These are phyloP conservation scores for Sitobion miscanthi DNA, from an alignment of 1,140 invertebrate species.

Conservation along the genomic window DNA sequence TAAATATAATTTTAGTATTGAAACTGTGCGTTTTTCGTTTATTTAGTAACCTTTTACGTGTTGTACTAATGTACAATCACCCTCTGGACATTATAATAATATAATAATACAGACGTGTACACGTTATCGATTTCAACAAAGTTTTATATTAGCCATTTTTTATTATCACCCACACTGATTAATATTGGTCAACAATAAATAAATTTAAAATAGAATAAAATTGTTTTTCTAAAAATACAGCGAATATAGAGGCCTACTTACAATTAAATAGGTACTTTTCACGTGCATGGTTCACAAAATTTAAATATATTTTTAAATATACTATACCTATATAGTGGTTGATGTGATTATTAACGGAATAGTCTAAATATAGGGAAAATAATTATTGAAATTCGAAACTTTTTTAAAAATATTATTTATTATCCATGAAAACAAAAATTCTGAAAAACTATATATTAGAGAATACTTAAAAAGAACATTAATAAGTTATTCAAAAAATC, in stretches of 20 bases:
- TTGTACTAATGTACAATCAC: not conserved
- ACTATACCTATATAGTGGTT: not conserved
- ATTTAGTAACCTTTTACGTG: not conserved
- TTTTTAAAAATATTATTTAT: not conserved
- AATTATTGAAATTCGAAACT: not conserved
- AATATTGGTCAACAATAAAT: not conserved
- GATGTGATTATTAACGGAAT: not conserved
- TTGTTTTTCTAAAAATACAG: not conserved
- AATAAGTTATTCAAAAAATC: not conserved
- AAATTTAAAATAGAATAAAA: not conserved
- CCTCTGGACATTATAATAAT: too few species aligned
- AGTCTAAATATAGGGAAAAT: not conserved
- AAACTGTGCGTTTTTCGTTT: not conserved
- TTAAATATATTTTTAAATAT: not conserved
- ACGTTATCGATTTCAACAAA: not conserved
- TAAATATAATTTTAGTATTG: constrained; percentile 39
- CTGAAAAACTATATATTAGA: not conserved
- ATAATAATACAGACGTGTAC: too few species aligned
- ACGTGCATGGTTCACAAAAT: not conserved
- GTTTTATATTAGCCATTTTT: too few species aligned
- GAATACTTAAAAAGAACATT: not conserved
- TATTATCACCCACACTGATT: not conserved
- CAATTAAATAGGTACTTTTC: not conserved
- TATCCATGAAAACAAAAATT: not conserved
- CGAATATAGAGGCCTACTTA: not conserved